Evolutionary conservation across 2,888 invertebrate species (phyloP), one percentile per base, ranked within the genome.

Genomic region (Oscheius onirici): DNA sequence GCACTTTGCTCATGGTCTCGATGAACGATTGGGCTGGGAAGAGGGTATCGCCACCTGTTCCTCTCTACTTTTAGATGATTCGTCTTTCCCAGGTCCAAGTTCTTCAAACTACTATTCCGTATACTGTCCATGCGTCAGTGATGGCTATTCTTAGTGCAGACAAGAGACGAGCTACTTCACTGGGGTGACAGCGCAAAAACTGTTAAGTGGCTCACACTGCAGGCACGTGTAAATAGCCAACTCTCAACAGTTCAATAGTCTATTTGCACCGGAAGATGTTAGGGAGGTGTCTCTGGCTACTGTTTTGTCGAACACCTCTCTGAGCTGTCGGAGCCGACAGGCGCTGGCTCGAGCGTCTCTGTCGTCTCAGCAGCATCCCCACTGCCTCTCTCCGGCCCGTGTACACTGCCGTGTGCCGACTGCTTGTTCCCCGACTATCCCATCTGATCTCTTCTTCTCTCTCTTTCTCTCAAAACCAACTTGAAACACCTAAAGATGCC

Each of bases 391-490:
- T n/a, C n/a, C n/a, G 34, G 34, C 34, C 40, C 58, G 63, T 63
- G 63, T 63, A 63, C 63, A 63, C 63, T 63, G 63, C 49, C 63
- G 63, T 26, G 40, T 28, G 63, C 63, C 63, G 63, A 63, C 63
- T 63, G 63, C 63, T 49, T 63, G 63, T 63, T 63, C 63, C 34
- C 63, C 60, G 43, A 60, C 60, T 41, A 60, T 60, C 49, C 63
- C 63, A 63, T 63, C 63, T 63, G 63, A 63, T 63, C 49, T 24
- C 63, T 49, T 8, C 8, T 34, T 8, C 34, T 8, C 8, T 8
- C 5, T 8, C 8, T 8, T 34, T 34, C 63, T 46, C 46, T 46
- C 20, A n/a, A 57, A 61, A 44, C 63, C 28, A 63, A 28, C 63
- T 49, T 46, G n/a, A 49, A 49, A 34, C 34, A 34, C 34, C 34